A percentile compares a stretch with the other conserved stretches of the same genome.
Evolutionary conservation across 2,113 vertebrate species (phyloP).

Genomic region (Nematolebias whitei): DNA sequence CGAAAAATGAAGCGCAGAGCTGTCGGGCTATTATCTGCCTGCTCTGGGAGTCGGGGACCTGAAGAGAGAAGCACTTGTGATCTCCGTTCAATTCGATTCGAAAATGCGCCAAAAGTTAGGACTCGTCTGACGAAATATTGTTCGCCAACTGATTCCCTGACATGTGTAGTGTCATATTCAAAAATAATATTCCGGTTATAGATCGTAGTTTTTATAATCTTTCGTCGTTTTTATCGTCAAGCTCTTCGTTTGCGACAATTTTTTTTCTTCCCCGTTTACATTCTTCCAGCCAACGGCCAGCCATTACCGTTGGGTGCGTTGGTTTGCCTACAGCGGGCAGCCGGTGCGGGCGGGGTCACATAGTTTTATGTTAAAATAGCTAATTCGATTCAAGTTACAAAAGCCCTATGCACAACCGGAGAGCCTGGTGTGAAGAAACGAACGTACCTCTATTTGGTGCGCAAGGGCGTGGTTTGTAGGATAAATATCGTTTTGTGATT

Average conservation of each 20-base stretch:
- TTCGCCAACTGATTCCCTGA: slow-evolving; percentile 51
- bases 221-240: slow-evolving; percentile 58
- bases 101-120: slow-evolving; percentile 70
- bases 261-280: slow-evolving; percentile 76
- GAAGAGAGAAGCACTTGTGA: slow-evolving; percentile 46
- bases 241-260: slow-evolving; percentile 57
- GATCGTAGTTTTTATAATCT: slow-evolving; percentile 40
- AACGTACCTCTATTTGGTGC: slow-evolving; percentile 43
- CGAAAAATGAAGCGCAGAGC: slow-evolving; percentile 57
- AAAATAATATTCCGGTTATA: slow-evolving; percentile 54
- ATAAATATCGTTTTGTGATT: slow-evolving; percentile 4
- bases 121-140: slow-evolving; percentile 71
- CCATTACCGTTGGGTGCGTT: slow-evolving; percentile 57
- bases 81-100: slow-evolving; percentile 64
- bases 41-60: slow-evolving; percentile 61
- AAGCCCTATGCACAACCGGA: slow-evolving; percentile 23
- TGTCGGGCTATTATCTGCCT: slow-evolving; percentile 63
- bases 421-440: slow-evolving; percentile 19
- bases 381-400: slow-evolving; percentile 58
- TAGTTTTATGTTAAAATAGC: slow-evolving; percentile 66
- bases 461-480: slow-evolving; percentile 45
- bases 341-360: slow-evolving; percentile 45
- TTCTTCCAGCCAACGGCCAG: slow-evolving; percentile 68
- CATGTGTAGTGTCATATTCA: slow-evolving; percentile 49
- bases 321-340: not conserved